Evolutionary conservation across 2,797 vertebrate genomes (phyloP).

Genomic region (Furcifer pardalis): DNA sequence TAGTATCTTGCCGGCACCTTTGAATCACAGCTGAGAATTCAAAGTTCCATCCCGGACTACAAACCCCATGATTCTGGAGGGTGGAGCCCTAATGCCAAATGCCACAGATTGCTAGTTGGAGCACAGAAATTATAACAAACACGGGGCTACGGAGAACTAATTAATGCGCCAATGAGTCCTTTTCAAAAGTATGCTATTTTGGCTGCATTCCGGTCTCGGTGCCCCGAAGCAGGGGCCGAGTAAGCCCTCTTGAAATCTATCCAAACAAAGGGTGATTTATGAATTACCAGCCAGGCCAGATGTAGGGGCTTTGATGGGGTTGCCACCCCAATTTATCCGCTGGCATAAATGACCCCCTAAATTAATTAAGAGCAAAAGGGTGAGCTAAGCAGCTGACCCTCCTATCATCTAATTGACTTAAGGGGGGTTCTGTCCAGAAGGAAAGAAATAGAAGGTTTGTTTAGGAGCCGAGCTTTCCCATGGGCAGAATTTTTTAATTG

Average conservation of each 20-base stretch:
- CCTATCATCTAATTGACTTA: constrained; percentile 11
- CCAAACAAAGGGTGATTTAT: background rate
- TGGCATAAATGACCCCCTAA: constrained; percentile 20
- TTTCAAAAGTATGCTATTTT: too few species aligned
- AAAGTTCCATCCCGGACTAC: too few species aligned
- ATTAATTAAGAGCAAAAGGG: constrained; percentile 14
- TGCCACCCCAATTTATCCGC: constrained; percentile 2
- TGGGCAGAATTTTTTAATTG: too few species aligned
- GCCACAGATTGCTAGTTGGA: too few species aligned
- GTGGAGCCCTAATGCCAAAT: too few species aligned
- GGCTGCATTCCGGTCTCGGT: accelerated
- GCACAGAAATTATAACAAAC: too few species aligned
- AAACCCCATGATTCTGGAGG: too few species aligned
- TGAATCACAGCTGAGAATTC: too few species aligned
- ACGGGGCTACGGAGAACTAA: too few species aligned
- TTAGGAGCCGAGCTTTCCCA: background rate
- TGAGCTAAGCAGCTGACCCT: background rate
- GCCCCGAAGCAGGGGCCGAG: too few species aligned
- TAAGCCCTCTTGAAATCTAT: background rate
- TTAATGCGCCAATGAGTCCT: too few species aligned
- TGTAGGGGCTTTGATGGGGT: background rate
- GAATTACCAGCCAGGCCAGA: background rate
- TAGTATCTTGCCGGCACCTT: too few species aligned
- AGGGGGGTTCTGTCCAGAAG: background rate
- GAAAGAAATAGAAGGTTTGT: background rate